Evolutionary conservation across 2,888 invertebrate genomes (phyloP).

Genomic region (Dyspetes luteomarginatus): DNA sequence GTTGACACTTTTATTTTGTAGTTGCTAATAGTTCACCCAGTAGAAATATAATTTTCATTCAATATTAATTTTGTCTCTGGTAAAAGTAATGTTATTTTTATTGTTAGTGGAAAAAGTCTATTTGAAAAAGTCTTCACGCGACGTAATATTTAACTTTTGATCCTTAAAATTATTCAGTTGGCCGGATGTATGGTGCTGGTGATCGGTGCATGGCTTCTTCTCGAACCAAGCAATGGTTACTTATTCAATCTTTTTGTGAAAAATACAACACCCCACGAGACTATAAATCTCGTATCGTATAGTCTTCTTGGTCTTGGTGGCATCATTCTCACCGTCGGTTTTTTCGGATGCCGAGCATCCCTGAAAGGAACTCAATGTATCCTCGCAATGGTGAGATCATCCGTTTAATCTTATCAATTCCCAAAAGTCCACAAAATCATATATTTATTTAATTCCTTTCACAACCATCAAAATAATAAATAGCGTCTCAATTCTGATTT

Average conservation of each 20-base stretch:
- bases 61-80: no score
- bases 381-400: slow-evolving; percentile 75
- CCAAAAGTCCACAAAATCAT: slow-evolving; percentile 2
- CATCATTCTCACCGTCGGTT: slow-evolving; percentile 85
- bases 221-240: slow-evolving; percentile 84
- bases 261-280: slow-evolving; percentile 82
- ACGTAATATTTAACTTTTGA: background rate
- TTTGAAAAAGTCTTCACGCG: no score
- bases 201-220: slow-evolving; percentile 85
- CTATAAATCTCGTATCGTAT: slow-evolving; percentile 84
- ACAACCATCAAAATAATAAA: slow-evolving; percentile 1
- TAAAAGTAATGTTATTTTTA: no score
- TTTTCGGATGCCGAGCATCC: slow-evolving; percentile 86
- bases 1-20: no score
- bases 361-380: slow-evolving; percentile 84
- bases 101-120: no score
- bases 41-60: no score
- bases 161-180: slow-evolving; percentile 79
- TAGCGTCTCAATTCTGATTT: slow-evolving; percentile 54
- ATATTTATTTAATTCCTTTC: no score
- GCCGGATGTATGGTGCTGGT: slow-evolving; percentile 85
- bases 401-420: background rate
- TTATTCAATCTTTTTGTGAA: slow-evolving; percentile 84
- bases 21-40: no score
- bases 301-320: slow-evolving; percentile 84